phyloP scores from a whole-genome alignment of 2,113 vertebrate species.

The Rousettus leschenaultii region DNA sequence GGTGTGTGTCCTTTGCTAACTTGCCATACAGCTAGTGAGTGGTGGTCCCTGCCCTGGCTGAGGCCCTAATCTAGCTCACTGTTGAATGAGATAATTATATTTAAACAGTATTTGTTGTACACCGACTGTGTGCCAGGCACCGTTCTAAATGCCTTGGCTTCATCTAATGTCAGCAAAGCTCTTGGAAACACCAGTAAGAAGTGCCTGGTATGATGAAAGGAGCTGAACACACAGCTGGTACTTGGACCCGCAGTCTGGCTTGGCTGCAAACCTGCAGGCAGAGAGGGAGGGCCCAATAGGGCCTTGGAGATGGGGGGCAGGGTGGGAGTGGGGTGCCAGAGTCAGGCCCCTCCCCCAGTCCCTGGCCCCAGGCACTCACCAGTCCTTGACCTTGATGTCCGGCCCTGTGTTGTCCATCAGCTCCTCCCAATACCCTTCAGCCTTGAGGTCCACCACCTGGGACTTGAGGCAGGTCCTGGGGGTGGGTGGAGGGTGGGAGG shows the following conservation, averaged over 20 bases:
- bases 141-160: background rate
- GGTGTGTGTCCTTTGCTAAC: background rate
- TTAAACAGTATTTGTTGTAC: background rate
- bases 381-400: conserved; percentile 89
- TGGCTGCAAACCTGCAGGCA: conserved; percentile 80
- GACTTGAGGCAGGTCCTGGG: conserved; percentile 89
- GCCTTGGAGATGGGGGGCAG: conserved; percentile 15
- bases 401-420: conserved; percentile 88
- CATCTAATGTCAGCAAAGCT: background rate
- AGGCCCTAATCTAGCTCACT: background rate
- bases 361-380: conserved; percentile 82
- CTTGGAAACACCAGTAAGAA: background rate
- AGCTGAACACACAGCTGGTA: conserved; percentile 81
- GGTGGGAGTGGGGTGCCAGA: conserved; percentile 27
- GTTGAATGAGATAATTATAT: background rate
- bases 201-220: conserved; percentile 73
- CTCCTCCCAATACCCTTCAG: conserved; percentile 85
- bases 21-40: background rate
- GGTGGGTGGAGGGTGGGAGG: background rate
- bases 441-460: conserved; percentile 89
- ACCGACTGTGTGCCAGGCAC: background rate
- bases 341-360: background rate
- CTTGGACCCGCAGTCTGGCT: conserved; percentile 80
- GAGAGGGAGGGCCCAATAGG: background rate
- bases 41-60: background rate